Conservation (phyloP, 2,888 invertebrate species). For the Gandaritis pyraliata region DNA sequence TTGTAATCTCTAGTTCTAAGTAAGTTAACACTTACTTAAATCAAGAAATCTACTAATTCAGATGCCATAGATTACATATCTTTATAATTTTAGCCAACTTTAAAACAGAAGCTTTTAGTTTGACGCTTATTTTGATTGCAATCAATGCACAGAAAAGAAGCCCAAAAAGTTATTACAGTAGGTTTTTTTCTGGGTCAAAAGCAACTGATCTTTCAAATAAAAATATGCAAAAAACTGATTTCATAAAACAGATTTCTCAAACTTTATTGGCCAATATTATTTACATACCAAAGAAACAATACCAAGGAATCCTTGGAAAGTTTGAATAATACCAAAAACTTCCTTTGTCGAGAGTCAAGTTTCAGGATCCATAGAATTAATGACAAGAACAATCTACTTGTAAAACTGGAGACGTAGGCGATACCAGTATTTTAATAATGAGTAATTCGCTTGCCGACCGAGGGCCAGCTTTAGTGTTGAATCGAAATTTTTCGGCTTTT, state of each 20-base stretch:
- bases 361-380: conserved; percentile 25
- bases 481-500: neutral
- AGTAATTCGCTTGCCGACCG: conserved; percentile 21
- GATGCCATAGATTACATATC: no score
- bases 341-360: conserved; percentile 25
- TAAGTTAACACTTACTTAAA: no score
- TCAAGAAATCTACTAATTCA: no score
- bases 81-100: no score
- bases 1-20: no score
- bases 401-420: conserved; percentile 27
- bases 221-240: neutral
- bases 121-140: no score
- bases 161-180: no score
- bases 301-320: conserved; percentile 15
- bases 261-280: neutral
- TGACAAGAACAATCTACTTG: conserved; percentile 27
- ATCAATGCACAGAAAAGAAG: no score
- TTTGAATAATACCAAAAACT: conserved; percentile 19
- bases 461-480: neutral
- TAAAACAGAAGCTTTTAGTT: no score
- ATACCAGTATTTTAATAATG: conserved; percentile 28
- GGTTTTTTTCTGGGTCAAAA: no score
- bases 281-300: conserved; percentile 9
- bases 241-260: neutral
- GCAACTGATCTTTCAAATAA: no score